These are phyloP conservation scores for Lindbergichthys nudifrons DNA, from an alignment of 2,797 vertebrate genomes.

Conservation along the genomic window DNA sequence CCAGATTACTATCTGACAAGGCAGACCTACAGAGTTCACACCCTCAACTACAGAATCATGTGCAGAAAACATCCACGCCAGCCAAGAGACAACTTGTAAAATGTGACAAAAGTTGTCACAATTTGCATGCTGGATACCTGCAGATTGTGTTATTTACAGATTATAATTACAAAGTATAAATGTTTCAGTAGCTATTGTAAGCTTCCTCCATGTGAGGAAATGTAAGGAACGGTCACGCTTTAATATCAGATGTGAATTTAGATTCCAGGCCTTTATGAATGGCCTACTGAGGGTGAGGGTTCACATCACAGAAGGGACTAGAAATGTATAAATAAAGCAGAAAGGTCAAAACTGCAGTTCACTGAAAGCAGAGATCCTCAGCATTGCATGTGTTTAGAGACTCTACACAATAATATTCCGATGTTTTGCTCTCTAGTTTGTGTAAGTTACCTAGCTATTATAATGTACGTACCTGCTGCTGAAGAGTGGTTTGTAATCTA, in stretches of 20 bases:
- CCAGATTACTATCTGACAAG: background rate
- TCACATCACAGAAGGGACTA: background rate
- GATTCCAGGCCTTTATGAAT: background rate
- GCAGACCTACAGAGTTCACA: background rate
- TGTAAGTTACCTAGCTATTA: background rate
- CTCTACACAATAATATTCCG: background rate
- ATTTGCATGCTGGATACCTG: background rate
- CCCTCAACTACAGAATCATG: background rate
- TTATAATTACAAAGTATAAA: background rate
- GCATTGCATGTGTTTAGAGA: background rate
- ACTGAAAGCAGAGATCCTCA: background rate
- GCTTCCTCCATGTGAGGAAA: background rate
- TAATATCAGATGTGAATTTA: background rate
- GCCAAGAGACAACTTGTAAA: too few species aligned
- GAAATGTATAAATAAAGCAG: background rate
- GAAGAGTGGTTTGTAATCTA: constrained; percentile 33
- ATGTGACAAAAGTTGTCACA: background rate
- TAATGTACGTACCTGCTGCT: constrained; percentile 61
- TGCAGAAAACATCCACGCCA: background rate
- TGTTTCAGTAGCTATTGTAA: background rate
- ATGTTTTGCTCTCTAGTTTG: background rate
- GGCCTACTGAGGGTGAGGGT: background rate
- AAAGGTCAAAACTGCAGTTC: background rate
- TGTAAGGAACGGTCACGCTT: background rate
- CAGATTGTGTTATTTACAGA: background rate